Conservation (phyloP, 2,797 vertebrate genomes). For the Dipus sagitta region DNA sequence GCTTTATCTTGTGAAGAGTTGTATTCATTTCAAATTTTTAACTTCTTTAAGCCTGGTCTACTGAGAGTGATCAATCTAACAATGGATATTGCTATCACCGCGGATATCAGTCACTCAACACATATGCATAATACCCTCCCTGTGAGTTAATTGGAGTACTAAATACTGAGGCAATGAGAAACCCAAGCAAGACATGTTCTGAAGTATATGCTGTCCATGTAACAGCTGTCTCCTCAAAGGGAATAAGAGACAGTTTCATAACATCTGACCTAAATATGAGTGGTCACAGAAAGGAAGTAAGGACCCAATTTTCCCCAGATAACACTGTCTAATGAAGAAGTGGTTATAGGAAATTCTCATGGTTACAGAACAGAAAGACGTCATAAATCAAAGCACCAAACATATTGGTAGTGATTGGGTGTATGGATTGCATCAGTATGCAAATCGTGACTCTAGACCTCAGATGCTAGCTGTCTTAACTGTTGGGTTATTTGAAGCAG, state of each 20-base stretch:
- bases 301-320: not conserved
- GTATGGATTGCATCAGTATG: not conserved
- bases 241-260: not conserved
- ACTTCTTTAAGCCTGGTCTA: constrained; percentile 4
- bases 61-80: not conserved
- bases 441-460: not conserved
- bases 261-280: not conserved
- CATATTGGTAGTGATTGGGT: not conserved
- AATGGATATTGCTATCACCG: not conserved
- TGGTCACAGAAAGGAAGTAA: not conserved
- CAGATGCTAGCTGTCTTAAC: not conserved
- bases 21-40: not conserved
- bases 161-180: not conserved
- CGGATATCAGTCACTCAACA: not conserved
- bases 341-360: not conserved
- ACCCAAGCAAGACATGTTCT: not conserved
- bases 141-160: not conserved
- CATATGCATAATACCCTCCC: not conserved
- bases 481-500: not conserved
- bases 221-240: not conserved
- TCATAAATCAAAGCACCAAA: not conserved
- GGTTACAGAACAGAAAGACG: not conserved
- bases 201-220: not conserved
- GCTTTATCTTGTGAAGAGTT: not conserved
- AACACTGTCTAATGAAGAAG: not conserved